Base-by-base conservation (phyloP, 2,113 vertebrate genomes). In the Sturnus vulgaris region DNA sequence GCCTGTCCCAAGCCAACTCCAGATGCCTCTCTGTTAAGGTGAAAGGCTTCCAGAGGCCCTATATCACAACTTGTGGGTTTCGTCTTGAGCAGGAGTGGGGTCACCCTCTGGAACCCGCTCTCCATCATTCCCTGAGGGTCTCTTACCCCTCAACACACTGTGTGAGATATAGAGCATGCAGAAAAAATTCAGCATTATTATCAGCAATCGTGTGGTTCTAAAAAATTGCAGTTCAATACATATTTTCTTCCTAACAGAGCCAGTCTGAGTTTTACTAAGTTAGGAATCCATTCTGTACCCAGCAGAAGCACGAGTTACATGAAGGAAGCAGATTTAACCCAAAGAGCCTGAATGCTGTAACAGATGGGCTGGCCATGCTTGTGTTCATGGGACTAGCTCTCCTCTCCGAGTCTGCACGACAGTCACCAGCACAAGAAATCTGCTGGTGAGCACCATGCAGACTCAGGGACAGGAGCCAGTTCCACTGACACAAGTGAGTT, bases 351-450 rank as follows among this genome's bases (percentile, higher is more conserved):
- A 69, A 90, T 80, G 50, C 40, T 46, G 50, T 49, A 42, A 88
- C 90, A 92, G 79, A 88, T 90, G 92, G 68, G 56, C 31, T 86
- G 55, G 79, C 59, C 75, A 4, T 40, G 53, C 24, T 47, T 82
- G 22, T 0, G 0, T 49, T 87, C 71, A 21, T 35, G n/a, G 79
- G 82, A 56, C 66, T 64, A 79, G 66, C 68, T 72, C 66, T 18
- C 22, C 44, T 82, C 50, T 82, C 37, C 0, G 0, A 71, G 52
- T 50, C 69, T 64, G 60, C 53, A 5, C 30, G 73, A 78, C 6
- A 6, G 53, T 73, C 65, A 81, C 24, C 55, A 87, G 39, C 53
- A 77, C 25, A 40, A 75, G 80, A 15, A 37, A 23, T 76, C 47
- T 90, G 78, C 82, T 68, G 52, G 37, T 59, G 35, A 91, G 7